Conservation (phyloP, 2,888 invertebrate species). For the Tipula vernalis region DNA sequence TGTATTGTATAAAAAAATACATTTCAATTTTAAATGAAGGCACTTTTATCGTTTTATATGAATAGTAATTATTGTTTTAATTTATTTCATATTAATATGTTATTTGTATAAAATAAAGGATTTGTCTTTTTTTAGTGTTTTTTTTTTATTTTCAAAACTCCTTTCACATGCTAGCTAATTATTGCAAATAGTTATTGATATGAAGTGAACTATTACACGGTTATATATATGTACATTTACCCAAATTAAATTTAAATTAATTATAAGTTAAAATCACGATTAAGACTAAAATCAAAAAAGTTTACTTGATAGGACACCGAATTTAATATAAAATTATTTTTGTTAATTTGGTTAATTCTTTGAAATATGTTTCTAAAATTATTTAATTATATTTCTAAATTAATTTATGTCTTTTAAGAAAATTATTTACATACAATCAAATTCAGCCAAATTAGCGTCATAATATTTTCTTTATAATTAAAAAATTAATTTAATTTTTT, state of each 20-base stretch:
- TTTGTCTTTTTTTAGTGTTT: not conserved
- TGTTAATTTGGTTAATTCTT: slow-evolving; percentile 4
- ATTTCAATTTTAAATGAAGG: not conserved
- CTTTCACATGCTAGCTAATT: not conserved
- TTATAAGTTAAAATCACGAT: not conserved
- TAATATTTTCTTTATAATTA: not conserved
- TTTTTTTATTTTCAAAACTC: not conserved
- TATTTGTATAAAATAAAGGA: not conserved
- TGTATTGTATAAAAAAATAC: not conserved
- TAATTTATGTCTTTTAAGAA: not conserved
- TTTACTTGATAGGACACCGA: not conserved
- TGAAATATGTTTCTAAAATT: not conserved
- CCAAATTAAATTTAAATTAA: not conserved
- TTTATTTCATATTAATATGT: not conserved
- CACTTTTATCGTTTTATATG: not conserved
- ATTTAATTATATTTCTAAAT: not conserved
- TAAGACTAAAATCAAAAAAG: not conserved
- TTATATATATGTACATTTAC: not conserved
- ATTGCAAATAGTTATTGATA: not conserved
- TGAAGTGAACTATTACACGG: not conserved
- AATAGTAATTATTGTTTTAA: not conserved
- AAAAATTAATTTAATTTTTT: not conserved
- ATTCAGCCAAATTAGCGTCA: not conserved
- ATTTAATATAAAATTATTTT: not conserved
- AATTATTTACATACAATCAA: not conserved